Percentiles rank a stretch among this genome's conserved stretches.
Conservation (phyloP, 2,113 vertebrate genomes). For the Microtus montanus region DNA sequence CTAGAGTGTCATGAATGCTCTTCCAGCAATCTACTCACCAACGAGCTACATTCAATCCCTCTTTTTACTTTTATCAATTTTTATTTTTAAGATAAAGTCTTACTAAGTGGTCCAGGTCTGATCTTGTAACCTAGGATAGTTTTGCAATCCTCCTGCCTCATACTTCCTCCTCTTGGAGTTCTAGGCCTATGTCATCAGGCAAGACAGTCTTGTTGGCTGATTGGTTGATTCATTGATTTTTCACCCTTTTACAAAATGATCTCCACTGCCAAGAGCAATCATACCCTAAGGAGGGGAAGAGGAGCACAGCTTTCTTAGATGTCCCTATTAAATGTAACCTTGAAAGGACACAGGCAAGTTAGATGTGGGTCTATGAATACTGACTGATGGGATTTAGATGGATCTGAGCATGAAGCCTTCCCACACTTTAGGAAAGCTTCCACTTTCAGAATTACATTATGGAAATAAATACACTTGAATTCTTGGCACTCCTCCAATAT, state of each 20-base stretch:
- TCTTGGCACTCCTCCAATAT: conserved; percentile 14
- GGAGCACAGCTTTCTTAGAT: background rate
- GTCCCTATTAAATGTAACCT: background rate
- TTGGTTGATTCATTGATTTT: background rate
- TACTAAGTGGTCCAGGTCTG: background rate
- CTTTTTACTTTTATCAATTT: background rate
- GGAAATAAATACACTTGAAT: conserved; percentile 38
- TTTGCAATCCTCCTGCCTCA: background rate
- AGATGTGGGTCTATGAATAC: background rate
- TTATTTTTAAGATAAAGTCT: background rate
- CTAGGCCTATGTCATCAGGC: background rate
- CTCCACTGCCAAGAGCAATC: background rate
- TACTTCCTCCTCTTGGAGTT: background rate
- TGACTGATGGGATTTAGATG: background rate
- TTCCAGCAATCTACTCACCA: background rate
- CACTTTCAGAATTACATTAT: conserved; percentile 31
- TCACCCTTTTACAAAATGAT: background rate
- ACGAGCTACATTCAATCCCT: background rate
- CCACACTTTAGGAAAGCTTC: background rate
- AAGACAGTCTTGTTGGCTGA: background rate
- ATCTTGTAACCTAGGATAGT: background rate
- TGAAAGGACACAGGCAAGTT: background rate
- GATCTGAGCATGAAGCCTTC: background rate
- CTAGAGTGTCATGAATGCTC: background rate
- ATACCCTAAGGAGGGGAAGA: background rate